Percentiles rank a stretch among this genome's conserved stretches.
Conservation (phyloP, 2,797 vertebrate genomes). For the Nyctibius grandis region DNA sequence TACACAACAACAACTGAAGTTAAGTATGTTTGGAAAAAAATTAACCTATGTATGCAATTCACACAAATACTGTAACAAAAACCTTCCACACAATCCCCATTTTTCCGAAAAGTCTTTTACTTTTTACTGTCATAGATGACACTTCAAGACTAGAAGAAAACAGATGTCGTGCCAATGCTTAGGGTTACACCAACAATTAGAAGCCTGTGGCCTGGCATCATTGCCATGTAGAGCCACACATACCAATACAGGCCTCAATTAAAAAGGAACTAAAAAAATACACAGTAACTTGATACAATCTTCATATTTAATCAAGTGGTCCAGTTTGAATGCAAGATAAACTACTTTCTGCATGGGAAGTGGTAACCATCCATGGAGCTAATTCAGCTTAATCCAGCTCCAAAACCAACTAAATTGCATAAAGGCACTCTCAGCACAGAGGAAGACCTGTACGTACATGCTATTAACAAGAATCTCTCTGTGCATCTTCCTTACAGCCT, state of each 20-base stretch:
- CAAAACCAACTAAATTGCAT: background rate
- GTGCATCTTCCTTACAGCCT: background rate
- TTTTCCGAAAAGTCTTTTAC: background rate
- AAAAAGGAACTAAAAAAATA: background rate
- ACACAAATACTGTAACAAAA: background rate
- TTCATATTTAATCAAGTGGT: background rate
- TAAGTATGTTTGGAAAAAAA: background rate
- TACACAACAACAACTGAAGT: background rate
- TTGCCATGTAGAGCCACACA: background rate
- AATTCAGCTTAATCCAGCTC: background rate
- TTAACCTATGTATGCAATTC: rapidly evolving
- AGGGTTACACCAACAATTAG: background rate
- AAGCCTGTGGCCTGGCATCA: background rate
- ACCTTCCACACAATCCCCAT: background rate
- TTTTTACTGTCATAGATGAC: no score
- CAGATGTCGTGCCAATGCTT: rapidly evolving
- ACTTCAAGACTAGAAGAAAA: background rate
- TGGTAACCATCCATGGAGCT: background rate
- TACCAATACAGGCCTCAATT: background rate
- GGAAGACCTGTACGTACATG: background rate
- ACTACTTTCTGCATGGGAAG: background rate
- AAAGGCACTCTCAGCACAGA: rapidly evolving
- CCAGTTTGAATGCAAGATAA: background rate
- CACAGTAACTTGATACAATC: background rate
- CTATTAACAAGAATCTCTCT: background rate